phyloP scores from a whole-genome alignment of 2,888 invertebrate genomes.

The Schizaphis graminum region DNA sequence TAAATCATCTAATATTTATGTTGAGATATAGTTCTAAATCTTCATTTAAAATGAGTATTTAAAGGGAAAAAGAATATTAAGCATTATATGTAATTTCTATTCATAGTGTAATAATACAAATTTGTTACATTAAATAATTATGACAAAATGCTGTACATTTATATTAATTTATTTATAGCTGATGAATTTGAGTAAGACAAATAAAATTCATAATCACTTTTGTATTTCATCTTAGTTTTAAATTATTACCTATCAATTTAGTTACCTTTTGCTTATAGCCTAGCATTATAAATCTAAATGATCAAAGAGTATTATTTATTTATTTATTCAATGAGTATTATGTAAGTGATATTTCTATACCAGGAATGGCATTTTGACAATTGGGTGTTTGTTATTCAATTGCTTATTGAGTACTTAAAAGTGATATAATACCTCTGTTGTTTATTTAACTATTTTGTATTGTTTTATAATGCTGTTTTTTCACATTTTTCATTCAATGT shows the following conservation, averaged over 20 bases:
- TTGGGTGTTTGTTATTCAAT: slow-evolving; percentile 10
- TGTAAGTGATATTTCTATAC: slow-evolving; percentile 4
- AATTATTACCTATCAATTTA: slow-evolving; percentile 57
- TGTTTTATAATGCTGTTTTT: slow-evolving; percentile 26
- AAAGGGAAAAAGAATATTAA: slow-evolving; percentile 28
- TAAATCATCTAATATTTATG: slow-evolving; percentile 61
- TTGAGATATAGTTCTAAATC: slow-evolving; percentile 55
- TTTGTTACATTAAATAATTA: slow-evolving; percentile 56
- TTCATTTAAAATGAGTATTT: slow-evolving; percentile 55
- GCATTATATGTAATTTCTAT: slow-evolving; percentile 50
- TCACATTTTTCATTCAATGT: neutral
- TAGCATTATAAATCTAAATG: slow-evolving; percentile 30
- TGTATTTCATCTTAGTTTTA: slow-evolving; percentile 57
- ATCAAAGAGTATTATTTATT: slow-evolving; percentile 37
- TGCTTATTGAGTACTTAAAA: neutral
- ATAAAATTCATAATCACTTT: slow-evolving; percentile 64
- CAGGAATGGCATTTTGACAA: neutral
- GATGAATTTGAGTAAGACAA: slow-evolving; percentile 60
- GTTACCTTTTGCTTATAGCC: slow-evolving; percentile 44
- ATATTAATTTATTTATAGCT: slow-evolving; percentile 59
- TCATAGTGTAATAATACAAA: slow-evolving; percentile 48
- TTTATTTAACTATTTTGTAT: slow-evolving; percentile 7
- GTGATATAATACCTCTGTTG: neutral
- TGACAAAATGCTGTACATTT: slow-evolving; percentile 57
- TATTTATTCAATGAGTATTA: slow-evolving; percentile 5